phyloP scores from a whole-genome alignment of 2,888 invertebrate species.

The Choristoneura rosaceana region DNA sequence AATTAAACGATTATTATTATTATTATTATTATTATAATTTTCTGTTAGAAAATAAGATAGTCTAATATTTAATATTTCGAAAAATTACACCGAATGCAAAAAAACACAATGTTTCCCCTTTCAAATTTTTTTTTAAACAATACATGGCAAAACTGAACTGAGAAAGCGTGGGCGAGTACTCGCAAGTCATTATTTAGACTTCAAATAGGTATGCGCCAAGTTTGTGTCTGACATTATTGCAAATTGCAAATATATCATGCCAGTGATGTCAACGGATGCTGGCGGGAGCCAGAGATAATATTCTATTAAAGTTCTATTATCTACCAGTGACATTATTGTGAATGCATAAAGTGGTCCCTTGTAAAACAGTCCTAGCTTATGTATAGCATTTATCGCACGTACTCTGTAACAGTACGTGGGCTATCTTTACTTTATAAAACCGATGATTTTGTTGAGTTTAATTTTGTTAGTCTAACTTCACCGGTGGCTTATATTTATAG shows the following conservation, averaged over 20 bases:
- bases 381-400: constrained; percentile 32
- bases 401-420: constrained; percentile 20
- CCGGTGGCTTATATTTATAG: too few relatives aligned
- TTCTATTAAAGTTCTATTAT: constrained; percentile 51
- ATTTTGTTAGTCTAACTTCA: too few relatives aligned
- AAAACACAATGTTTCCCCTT: too few relatives aligned
- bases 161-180: not conserved
- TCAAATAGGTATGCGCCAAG: not conserved
- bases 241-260: constrained; percentile 56
- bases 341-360: constrained; percentile 44
- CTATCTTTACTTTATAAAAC: constrained; percentile 24
- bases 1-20: too few relatives aligned
- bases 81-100: too few relatives aligned
- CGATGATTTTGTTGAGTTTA: not conserved
- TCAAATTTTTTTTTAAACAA: too few relatives aligned
- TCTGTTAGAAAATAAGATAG: too few relatives aligned
- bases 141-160: not conserved
- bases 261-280: constrained; percentile 56
- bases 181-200: not conserved
- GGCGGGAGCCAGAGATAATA: constrained; percentile 56
- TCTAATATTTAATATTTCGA: too few relatives aligned
- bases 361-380: not conserved
- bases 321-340: constrained; percentile 44
- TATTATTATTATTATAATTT: too few relatives aligned
- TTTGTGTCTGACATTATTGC: constrained; percentile 13